These are phyloP conservation scores for Tetraneura akinire DNA, from an alignment of 1,140 invertebrate genomes.

Conservation along the genomic window DNA sequence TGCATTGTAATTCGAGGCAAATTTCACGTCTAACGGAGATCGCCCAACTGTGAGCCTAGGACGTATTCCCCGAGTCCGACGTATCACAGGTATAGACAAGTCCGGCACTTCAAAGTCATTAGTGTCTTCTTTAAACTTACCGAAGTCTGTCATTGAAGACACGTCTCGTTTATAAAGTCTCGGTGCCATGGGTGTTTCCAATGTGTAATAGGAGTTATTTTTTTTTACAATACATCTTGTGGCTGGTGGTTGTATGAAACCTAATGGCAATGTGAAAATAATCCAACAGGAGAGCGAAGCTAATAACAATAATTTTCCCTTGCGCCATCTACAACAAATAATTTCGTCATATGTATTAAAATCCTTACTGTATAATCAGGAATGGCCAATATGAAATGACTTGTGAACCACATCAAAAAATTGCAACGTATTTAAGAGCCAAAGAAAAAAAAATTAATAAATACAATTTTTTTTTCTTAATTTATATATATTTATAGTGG, in stretches of 20 bases:
- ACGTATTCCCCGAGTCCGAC: conserved; percentile 27
- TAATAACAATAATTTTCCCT: conserved; percentile 84
- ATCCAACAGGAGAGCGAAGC: conserved; percentile 93
- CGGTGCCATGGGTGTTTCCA: conserved; percentile 59
- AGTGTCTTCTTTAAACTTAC: background rate
- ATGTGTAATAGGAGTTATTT: conserved; percentile 3
- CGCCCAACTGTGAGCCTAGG: conserved; percentile 63
- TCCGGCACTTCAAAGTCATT: conserved; percentile 37
- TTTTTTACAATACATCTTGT: conserved; percentile 72
- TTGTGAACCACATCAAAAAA: no score
- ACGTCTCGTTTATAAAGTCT: conserved; percentile 57
- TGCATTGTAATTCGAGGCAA: conserved; percentile 82
- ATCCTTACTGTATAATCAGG: no score
- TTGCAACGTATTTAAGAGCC: no score
- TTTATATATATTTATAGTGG: no score
- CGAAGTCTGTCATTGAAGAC: background rate
- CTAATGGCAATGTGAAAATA: conserved; percentile 91
- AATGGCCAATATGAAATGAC: no score
- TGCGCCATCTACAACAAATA: conserved; percentile 69
- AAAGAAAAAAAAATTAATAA: no score
- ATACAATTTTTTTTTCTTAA: no score
- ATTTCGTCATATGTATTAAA: no score
- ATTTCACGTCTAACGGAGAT: conserved; percentile 75
- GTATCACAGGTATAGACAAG: conserved; percentile 20
- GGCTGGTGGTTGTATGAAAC: conserved; percentile 90